Evolutionary conservation across 2,888 invertebrate genomes (phyloP), one percentile per base, ranked within the genome.

Genomic region (Sphecodes monilicornis): DNA sequence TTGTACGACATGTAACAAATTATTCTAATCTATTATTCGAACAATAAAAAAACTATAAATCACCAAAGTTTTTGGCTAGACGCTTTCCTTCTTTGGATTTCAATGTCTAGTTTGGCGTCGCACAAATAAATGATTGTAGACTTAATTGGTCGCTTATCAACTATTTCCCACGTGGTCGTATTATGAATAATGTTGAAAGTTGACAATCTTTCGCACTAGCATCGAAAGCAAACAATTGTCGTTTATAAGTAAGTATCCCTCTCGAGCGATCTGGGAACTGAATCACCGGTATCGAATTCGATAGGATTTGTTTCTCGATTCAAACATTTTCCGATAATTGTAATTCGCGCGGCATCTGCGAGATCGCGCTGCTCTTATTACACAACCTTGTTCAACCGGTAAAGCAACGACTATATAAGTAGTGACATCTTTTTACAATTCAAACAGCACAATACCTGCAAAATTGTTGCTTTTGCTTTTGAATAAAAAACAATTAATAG

Each of bases 181-280:
- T 69, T 60, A 64, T 70, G 66, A 86, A 81, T 80, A 75, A 86
- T 81, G 72, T 82, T 74, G 72, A 60, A 88, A 76, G 26, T 50
- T 32, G 39, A 10, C 32, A 57, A 69, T 32, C 18, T 64, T 74
- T 78, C 46, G 60, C 1, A 26, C 69, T 43, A 73, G 68, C 64
- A 76, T 80, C 64, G 78, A 78, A 76, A 81, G 29, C 43, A 16
- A 75, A 68, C 69, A 74, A 69, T 39, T 54, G n/a, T 11, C 4
- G 32, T 80, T 74, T 78, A 1, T 64, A 54, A 29, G 32, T 64
- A 54, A 29, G 32, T 36, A 54, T 18, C 41, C 41, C 68, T 46
- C 3, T 16, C n/a, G n/a, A 29, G 22, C 29, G 69, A 54, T 68
- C 3, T 29, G 60, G 43, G 32, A 74, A 46, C 22, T 26, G 18